phyloP scores from a whole-genome alignment of 2,113 vertebrate species.

The Paradoxurus hermaphroditus region DNA sequence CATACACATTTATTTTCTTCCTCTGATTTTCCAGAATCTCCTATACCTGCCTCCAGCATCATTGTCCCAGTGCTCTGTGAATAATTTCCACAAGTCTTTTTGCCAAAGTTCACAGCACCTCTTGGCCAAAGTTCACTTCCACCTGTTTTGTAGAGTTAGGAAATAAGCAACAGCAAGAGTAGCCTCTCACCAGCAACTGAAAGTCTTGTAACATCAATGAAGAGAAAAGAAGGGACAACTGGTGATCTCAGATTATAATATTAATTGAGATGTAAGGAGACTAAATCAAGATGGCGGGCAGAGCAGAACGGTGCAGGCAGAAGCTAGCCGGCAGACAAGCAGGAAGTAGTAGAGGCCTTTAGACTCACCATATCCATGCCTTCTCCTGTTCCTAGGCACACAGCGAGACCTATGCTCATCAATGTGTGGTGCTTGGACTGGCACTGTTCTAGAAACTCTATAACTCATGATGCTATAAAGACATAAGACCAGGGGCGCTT shows the following conservation, averaged over 20 bases:
- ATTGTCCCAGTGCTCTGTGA: not conserved
- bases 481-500: too few species aligned
- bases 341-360: not conserved
- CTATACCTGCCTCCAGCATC: not conserved
- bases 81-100: not conserved
- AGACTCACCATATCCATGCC: not conserved
- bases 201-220: not conserved
- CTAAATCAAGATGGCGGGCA: not conserved
- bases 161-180: not conserved
- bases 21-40: not conserved
- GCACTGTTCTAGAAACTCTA: not conserved
- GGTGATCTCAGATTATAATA: not conserved
- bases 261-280: not conserved
- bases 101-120: not conserved
- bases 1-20: not conserved
- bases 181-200: not conserved
- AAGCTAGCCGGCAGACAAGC: not conserved
- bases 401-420: not conserved
- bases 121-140: too few species aligned
- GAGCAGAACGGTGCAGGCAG: not conserved
- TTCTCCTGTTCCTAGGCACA: not conserved
- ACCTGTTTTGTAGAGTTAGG: not conserved
- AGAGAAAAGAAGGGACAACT: not conserved
- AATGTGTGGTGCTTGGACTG: not conserved
- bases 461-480: not conserved